Conservation (phyloP, 2,113 vertebrate genomes). For the Saguinus imperator region DNA sequence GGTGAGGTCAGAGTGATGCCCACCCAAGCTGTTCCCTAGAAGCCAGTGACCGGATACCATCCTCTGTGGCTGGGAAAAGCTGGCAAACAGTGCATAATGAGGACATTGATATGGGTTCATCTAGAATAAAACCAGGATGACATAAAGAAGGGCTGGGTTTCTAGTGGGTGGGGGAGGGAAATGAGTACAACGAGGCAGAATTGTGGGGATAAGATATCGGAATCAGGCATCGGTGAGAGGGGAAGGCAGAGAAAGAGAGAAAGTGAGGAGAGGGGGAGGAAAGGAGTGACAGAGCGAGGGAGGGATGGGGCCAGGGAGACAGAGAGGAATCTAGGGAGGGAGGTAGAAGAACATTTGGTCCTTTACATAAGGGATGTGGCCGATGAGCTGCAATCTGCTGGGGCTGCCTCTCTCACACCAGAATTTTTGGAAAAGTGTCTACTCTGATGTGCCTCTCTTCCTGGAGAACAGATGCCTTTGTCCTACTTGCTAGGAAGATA, state of each 20-base stretch:
- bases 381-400: background rate
- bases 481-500: background rate
- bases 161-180: background rate
- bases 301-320: too few species aligned
- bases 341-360: background rate
- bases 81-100: background rate
- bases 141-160: background rate
- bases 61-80: background rate
- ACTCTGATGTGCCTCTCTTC: background rate
- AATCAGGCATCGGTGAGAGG: background rate
- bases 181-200: background rate
- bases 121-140: background rate
- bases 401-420: background rate
- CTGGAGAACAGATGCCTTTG: background rate
- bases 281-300: background rate
- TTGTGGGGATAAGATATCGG: background rate
- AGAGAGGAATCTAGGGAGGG: too few species aligned
- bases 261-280: background rate
- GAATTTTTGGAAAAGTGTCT: background rate
- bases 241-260: background rate
- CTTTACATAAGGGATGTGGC: background rate
- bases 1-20: background rate
- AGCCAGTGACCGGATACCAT: background rate
- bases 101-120: background rate
- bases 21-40: background rate